Evolutionary conservation across 2,888 invertebrate species (phyloP), one percentile per base, ranked within the genome.

Genomic region (Fragum fragum): DNA sequence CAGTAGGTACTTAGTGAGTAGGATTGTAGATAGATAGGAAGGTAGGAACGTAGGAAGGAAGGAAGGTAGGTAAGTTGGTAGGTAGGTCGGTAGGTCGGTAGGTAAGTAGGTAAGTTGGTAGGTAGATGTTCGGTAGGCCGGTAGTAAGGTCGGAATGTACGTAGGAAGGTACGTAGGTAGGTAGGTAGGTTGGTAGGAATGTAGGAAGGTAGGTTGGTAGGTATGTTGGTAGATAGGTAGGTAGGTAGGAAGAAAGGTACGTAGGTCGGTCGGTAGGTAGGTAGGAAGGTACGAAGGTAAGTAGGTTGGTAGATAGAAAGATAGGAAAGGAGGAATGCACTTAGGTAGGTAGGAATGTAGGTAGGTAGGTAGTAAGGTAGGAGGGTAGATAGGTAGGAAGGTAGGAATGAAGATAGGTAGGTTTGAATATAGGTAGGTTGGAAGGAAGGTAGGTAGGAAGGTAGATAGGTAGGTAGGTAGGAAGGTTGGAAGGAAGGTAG

Each of bases 401-500:
- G 26, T 29, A 72, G 71, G 57, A 55, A 72, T 28, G 32, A 21
- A 29, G 71, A 57, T 72, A 72, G 71, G 71, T 72, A 72, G 71
- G 53, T 32, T 14, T 28, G 57, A 55, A 55, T 32, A 57, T 72
- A 72, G 71, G 71, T 72, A 72, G 71, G 53, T 55, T 28, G 55
- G 57, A 55, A 57, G 71, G 71, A 52, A 53, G 71, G 29, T 72
- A 53, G 55, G 55, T 72, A 72, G 71, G 71, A 32, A 29, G 71
- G 29, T n/a, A n/a, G n/a, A n/a, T n/a, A n/a, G n/a, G n/a, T n/a
- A n/a, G n/a, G n/a, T n/a, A n/a, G n/a, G n/a, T 72, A 53, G 36
- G 71, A 55, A 72, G 71, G 71, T 72, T 55, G 53, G 71, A 23
- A 57, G 71, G 55, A 52, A 53, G 71, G 36, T 72, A 72, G 57